Base-by-base conservation (phyloP, 2,888 invertebrate genomes). In the Fissipunctia ypsillon region DNA sequence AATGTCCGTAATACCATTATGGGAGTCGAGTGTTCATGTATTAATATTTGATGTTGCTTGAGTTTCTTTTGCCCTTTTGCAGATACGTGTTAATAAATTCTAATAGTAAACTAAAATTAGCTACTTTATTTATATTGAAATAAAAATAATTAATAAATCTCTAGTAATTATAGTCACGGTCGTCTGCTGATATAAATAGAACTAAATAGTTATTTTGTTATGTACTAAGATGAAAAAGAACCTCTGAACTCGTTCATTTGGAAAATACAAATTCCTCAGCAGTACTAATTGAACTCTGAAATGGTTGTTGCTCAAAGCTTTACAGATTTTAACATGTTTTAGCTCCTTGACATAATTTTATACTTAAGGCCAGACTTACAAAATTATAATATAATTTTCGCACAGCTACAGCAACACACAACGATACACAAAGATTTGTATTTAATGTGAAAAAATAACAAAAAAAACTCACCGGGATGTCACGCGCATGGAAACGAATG, bases 1-100 rank as follows among this genome's bases (percentile, higher is more conserved):
- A 86, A 80, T 81, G 81, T 31, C 56, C 35, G 54, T 85, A 79
- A 75, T 77, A 65, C 52, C 66, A 65, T 85, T 74, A 74, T 41
- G 9, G 57, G 68, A 45, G 72, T 65, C 56, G 56, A 84, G 68
- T 63, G 61, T 66, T 80, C 65, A 10, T 63, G 74, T 73, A 70
- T 82, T 85, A 72, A 78, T 83, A 74, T 69, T 75, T 73, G 35
- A 80, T 80, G 61, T 59, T 64, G 16, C 14, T 25, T 12, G 43
- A 48, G 59, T 56, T 66, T 61, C 31, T 69, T 68, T 80, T 52
- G 64, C n/a, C 31, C 45, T 76, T 64, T 54, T 79, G 35, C 14
- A 48, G 52, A 76, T 76, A 61, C 56, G 54, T 48, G 41, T 48
- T 48, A 52, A 48, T 76, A 73, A 54, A 45, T 56, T 60, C 35